Percentiles rank a stretch among this genome's conserved stretches.
Evolutionary conservation across 2,113 vertebrate genomes (phyloP).

Genomic region (Chionomys nivalis): DNA sequence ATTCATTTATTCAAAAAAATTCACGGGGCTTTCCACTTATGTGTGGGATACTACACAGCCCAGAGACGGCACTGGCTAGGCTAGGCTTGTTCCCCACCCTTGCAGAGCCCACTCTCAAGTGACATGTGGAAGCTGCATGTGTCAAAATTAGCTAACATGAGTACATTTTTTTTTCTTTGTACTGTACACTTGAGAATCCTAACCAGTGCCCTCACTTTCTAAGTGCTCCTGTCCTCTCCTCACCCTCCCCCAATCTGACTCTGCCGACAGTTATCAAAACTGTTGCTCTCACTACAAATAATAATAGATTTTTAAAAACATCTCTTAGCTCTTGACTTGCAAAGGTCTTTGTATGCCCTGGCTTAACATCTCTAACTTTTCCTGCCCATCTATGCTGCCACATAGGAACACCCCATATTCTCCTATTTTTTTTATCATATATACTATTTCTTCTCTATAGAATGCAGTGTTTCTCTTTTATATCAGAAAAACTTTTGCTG

Average conservation of each 20-base stretch:
- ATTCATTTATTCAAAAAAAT: neutral
- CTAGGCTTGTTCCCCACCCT: accelerated
- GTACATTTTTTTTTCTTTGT: neutral
- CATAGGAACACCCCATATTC: neutral
- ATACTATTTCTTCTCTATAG: neutral
- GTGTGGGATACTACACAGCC: accelerated
- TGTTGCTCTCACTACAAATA: neutral
- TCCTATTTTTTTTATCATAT: neutral
- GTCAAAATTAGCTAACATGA: neutral
- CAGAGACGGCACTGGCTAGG: neutral
- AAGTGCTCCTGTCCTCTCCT: accelerated
- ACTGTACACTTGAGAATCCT: neutral
- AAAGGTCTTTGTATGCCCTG: neutral
- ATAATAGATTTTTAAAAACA: neutral
- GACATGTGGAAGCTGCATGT: neutral
- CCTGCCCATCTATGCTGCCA: neutral
- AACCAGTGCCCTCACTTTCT: neutral
- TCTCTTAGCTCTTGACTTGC: neutral
- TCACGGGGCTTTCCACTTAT: neutral
- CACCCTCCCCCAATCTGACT: neutral
- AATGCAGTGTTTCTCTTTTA: neutral
- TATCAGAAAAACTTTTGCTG: neutral
- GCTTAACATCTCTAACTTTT: neutral
- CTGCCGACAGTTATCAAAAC: neutral
- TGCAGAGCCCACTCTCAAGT: neutral